These are phyloP conservation scores for Philonicus albiceps DNA, from an alignment of 2,888 invertebrate genomes.

Conservation along the genomic window DNA sequence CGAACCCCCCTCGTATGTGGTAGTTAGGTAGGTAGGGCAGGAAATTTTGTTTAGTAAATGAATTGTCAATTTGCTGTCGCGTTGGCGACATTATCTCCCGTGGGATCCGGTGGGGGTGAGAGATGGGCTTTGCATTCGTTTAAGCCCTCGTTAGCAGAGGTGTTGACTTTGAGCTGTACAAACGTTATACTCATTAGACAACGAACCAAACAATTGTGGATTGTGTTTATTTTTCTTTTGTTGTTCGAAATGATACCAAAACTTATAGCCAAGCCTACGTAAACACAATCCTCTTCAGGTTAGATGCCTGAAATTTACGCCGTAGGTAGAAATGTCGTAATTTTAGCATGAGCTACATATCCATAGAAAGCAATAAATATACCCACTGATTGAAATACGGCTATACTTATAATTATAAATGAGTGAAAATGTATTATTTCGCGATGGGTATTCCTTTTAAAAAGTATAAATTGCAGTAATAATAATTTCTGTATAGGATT, in stretches of 20 bases:
- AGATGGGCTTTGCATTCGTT: neutral
- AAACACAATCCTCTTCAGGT: neutral
- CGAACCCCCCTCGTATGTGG: neutral
- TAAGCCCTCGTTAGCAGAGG: neutral
- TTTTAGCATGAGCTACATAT: neutral
- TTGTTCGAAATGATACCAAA: neutral
- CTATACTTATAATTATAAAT: too few species aligned
- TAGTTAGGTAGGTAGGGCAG: too few species aligned
- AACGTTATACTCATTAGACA: neutral
- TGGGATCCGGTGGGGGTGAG: neutral
- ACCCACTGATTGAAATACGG: too few species aligned
- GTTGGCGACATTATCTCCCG: neutral
- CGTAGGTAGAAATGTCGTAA: neutral
- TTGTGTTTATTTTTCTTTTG: neutral
- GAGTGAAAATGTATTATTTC: too few species aligned
- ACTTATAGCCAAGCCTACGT: neutral
- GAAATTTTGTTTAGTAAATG: neutral
- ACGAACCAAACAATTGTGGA: neutral
- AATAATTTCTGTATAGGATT: too few species aligned
- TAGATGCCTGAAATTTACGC: neutral
- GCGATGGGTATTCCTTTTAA: too few species aligned
- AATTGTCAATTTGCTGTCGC: neutral
- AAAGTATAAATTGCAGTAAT: too few species aligned
- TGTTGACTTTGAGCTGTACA: neutral
- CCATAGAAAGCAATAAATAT: neutral